Conservation (phyloP, 2,113 vertebrate genomes). For the Lathamus discolor region DNA sequence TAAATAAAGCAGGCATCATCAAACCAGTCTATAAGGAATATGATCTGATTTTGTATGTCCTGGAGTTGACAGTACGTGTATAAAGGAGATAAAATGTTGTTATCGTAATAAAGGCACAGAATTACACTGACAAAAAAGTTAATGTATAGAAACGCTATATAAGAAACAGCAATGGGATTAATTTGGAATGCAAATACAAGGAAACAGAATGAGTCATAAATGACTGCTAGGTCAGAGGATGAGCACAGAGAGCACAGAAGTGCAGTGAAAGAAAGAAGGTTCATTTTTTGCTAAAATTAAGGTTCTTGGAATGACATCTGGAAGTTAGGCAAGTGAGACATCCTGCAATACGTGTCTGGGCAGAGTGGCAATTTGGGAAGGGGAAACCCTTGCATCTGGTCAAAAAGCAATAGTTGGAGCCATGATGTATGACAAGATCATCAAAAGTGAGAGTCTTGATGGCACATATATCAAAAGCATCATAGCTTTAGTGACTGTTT, state of each 20-base stretch:
- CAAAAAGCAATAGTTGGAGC: not conserved
- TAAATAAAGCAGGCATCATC: not conserved
- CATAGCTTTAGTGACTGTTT: not conserved
- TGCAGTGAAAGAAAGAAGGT: not conserved
- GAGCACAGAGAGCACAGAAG: not conserved
- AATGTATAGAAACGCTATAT: not conserved
- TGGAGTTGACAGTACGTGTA: not conserved
- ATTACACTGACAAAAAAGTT: conserved; percentile 17
- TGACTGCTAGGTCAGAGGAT: not conserved
- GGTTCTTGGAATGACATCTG: not conserved
- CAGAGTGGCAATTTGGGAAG: not conserved
- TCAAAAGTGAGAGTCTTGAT: not conserved
- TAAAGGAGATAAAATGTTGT: conserved; percentile 8
- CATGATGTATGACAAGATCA: not conserved
- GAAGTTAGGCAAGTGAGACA: not conserved
- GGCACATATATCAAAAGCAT: not conserved
- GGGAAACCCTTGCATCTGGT: not conserved
- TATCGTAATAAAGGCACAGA: conserved; percentile 1
- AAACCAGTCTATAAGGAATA: not conserved
- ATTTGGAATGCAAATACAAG: conserved; percentile 26
- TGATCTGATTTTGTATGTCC: not conserved
- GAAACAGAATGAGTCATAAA: conserved; percentile 26
- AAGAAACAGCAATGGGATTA: not conserved
- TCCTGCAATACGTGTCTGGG: not conserved
- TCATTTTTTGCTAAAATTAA: not conserved